Conservation (phyloP, 2,797 vertebrate species). For the Morus bassanus region DNA sequence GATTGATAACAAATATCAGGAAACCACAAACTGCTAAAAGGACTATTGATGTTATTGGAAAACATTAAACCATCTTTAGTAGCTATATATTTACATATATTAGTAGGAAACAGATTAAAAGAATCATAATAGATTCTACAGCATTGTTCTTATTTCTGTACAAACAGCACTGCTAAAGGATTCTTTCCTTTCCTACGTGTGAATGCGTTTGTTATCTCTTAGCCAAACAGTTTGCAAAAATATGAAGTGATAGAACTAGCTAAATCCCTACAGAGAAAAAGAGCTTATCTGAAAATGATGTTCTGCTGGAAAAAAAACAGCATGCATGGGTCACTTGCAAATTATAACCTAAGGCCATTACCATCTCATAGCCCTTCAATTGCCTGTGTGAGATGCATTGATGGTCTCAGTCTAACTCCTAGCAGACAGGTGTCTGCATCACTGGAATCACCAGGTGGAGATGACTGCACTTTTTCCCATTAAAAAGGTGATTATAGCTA, state of each 20-base stretch:
- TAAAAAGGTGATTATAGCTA: constrained; percentile 68
- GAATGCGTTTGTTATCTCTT: background rate
- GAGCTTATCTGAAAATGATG: constrained; percentile 19
- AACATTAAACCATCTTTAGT: background rate
- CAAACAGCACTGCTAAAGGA: background rate
- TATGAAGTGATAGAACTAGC: background rate
- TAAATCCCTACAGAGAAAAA: constrained; percentile 17
- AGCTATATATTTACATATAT: background rate
- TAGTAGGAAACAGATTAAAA: background rate
- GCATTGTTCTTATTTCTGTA: background rate
- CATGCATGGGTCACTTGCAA: background rate
- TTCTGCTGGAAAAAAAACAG: background rate
- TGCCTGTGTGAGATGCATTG: background rate
- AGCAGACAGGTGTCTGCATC: constrained; percentile 39
- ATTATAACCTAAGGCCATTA: constrained; percentile 5
- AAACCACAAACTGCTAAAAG: background rate
- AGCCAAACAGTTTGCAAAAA: constrained; percentile 20
- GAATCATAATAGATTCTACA: background rate
- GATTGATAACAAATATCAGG: background rate
- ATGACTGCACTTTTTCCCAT: constrained; percentile 60
- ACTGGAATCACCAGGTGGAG: constrained; percentile 57
- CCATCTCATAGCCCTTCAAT: background rate
- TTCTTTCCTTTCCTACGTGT: background rate
- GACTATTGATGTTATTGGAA: background rate
- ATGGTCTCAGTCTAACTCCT: constrained; percentile 15